These are phyloP conservation scores for Odocoileus virginianus DNA, from an alignment of 2,113 vertebrate species.

Conservation along the genomic window DNA sequence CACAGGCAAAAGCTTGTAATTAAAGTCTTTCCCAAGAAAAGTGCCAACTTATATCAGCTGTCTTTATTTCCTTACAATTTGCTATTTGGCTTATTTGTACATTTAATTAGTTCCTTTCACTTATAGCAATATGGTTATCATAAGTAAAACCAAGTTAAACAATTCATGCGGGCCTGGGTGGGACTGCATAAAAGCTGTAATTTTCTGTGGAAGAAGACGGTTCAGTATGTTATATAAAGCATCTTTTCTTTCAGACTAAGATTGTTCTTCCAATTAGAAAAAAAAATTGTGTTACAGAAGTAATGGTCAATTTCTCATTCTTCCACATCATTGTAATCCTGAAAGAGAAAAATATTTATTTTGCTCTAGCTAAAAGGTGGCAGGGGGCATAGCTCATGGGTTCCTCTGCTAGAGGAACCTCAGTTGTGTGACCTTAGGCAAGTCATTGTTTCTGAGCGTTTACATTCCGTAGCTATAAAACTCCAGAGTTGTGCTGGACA, in stretches of 20 bases:
- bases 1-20: neutral
- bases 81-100: neutral
- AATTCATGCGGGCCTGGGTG: neutral
- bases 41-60: constrained; percentile 32
- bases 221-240: neutral
- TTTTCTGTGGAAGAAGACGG: neutral
- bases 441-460: neutral
- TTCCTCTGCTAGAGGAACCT: neutral
- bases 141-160: constrained; percentile 18
- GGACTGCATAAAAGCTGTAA: neutral
- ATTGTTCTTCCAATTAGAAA: neutral
- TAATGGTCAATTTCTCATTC: neutral
- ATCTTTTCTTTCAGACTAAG: neutral
- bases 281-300: neutral
- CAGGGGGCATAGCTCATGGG: neutral
- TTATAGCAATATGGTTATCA: neutral
- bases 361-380: neutral
- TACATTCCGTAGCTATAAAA: neutral
- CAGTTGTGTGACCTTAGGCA: neutral
- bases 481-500: neutral
- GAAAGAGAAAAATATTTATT: neutral
- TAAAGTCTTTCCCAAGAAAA: constrained; percentile 27
- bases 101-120: constrained; percentile 34
- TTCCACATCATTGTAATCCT: neutral
- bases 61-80: constrained; percentile 36